Evolutionary conservation across 2,113 vertebrate species (phyloP), one percentile per base, ranked within the genome.

Genomic region (Phrynosoma platyrhinos): DNA sequence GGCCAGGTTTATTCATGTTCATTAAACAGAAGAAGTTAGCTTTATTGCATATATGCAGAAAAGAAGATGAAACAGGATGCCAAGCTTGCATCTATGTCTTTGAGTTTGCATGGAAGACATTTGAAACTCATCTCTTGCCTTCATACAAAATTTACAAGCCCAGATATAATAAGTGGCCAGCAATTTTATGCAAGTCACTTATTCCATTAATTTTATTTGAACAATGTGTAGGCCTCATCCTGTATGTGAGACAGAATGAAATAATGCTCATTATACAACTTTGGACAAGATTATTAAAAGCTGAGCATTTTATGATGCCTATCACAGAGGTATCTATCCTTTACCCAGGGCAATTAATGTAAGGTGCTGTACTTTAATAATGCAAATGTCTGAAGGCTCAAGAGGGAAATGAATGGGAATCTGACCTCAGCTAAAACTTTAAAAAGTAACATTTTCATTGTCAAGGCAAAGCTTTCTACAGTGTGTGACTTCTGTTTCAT

Each of bases 101-200:
- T 77, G 0, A n/a, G 9, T 80, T 91, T 79, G 0, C 47, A 85
- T 18, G 0, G 20, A 58, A 14, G 66, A 18, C 32, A n/a, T 87
- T 74, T 87, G 25, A 91, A 86, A 87, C 10, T 79, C 16, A 42
- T 75, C 74, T 79, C 40, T 90, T 3, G 16, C 8, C 75, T n/a
- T 93, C 75, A 87, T 47, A 90, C 27, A 94, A 92, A 90, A 94
- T 89, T 91, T 92, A 84, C 2, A 91, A 94, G 42, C 0, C 42
- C 52, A 53, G 4, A 52, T 30, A 18, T 89, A 92, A 90, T 79
- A 58, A 94, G 6, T 90, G 71, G 83, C 25, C 12, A 85, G 5
- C 71, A 40, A 90, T 79, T 87, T 58, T 93, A 18, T 32, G 80
- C 25, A 55, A 66, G 25, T 79, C 85, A 94, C 53, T 27, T 92